These are phyloP conservation scores for Formica aserva DNA, from an alignment of 2,888 invertebrate genomes.

Conservation along the genomic window DNA sequence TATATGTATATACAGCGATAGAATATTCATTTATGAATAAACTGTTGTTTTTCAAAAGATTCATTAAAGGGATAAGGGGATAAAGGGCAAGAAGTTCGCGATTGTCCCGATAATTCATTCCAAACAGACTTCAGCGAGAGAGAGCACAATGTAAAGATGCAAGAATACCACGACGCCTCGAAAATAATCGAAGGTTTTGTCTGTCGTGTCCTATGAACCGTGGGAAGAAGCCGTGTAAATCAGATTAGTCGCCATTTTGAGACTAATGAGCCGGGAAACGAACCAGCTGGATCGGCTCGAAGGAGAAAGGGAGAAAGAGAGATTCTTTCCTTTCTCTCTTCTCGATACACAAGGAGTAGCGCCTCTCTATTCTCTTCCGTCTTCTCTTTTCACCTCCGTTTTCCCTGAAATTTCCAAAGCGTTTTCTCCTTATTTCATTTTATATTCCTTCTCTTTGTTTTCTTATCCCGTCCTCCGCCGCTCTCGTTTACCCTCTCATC, in stretches of 20 bases:
- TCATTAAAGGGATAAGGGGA: too few relatives aligned
- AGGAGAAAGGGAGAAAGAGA: background rate
- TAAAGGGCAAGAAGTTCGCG: slow-evolving; percentile 15
- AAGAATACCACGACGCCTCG: background rate
- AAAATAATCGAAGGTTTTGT: slow-evolving; percentile 51
- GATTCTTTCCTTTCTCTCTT: background rate
- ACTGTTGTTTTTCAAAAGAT: too few relatives aligned
- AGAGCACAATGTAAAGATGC: slow-evolving; percentile 3
- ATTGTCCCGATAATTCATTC: slow-evolving; percentile 46
- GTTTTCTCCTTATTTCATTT: slow-evolving; percentile 26
- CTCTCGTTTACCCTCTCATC: background rate
- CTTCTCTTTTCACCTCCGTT: slow-evolving; percentile 1
- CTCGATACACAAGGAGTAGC: background rate
- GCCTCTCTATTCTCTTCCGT: background rate
- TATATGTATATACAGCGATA: too few relatives aligned
- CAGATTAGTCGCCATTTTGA: slow-evolving; percentile 61
- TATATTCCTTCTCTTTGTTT: slow-evolving; percentile 12
- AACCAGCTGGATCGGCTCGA: slow-evolving; percentile 37
- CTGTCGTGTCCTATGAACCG: slow-evolving; percentile 31
- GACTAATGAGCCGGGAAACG: slow-evolving; percentile 60
- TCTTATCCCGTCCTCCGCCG: background rate
- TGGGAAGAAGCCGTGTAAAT: slow-evolving; percentile 54
- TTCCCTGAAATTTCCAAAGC: slow-evolving; percentile 32
- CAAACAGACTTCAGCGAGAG: slow-evolving; percentile 43
- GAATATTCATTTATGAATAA: background rate